Percentiles rank a stretch among this genome's conserved stretches.
Conservation (phyloP, 1,140 invertebrate species). For the Drosophila ogumai region DNA sequence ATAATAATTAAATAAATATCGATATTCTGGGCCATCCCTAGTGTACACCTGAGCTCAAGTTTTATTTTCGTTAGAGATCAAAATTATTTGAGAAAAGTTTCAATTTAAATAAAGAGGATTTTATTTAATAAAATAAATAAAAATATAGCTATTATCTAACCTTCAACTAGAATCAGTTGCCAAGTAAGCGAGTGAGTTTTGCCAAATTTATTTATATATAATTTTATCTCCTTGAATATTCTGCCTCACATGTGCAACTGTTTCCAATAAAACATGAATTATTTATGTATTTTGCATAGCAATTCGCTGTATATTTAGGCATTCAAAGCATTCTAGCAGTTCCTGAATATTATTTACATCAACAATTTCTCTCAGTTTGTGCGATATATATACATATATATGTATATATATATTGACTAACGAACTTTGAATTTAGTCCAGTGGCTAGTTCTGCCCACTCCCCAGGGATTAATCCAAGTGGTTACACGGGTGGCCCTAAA, state of each 20-base stretch:
- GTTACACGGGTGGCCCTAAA: slow-evolving; percentile 3
- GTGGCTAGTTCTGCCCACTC: background rate
- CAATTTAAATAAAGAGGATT: background rate
- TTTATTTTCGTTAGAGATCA: background rate
- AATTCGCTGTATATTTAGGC: slow-evolving; percentile 20
- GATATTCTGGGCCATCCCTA: background rate
- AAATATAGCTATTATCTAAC: too few relatives aligned
- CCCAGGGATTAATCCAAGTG: slow-evolving; percentile 10
- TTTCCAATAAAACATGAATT: slow-evolving; percentile 23
- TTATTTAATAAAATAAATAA: background rate
- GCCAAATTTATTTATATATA: slow-evolving; percentile 6
- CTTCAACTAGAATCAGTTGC: background rate
- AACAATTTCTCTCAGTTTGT: background rate
- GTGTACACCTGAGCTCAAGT: too few relatives aligned
- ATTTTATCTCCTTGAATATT: slow-evolving; percentile 17
- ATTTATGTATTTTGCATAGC: slow-evolving; percentile 11
- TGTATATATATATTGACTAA: slow-evolving; percentile 1
- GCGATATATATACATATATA: too few relatives aligned
- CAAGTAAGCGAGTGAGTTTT: background rate
- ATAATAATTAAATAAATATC: too few relatives aligned
- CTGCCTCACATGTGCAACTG: background rate
- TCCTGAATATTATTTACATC: slow-evolving; percentile 4
- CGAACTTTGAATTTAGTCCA: background rate
- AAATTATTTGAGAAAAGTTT: background rate
- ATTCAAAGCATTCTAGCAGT: background rate